Base-by-base conservation (phyloP, 2,888 invertebrate species). In the Agrilus biguttatus region DNA sequence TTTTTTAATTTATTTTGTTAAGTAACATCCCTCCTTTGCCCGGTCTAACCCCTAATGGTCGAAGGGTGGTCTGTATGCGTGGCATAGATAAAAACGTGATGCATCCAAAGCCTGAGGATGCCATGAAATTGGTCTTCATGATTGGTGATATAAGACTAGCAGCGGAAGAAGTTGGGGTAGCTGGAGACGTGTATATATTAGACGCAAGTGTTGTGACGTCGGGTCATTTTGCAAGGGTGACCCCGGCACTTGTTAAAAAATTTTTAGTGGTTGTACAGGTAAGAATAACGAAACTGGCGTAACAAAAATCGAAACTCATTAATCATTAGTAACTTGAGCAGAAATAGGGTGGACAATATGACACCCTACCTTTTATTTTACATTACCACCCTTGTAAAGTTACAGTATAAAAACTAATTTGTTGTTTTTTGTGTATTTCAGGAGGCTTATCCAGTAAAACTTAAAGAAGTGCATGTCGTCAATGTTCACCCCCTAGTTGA, bases 391-490 rank as follows among this genome's bases (percentile, higher is more conserved):
- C 17, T 17, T 2, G 4, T 17, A 17, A 17, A 3, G 17, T 17
- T 4, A 4, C 4, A 2, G 17, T 17, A 4, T 39, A 17, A 36
- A 8, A 14, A 28, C 10, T 33, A 36, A 37, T 38, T 33, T 43
- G 13, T 41, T 28, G 13, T 45, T 37, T 45, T 69, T 67, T 17
- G 17, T 17, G 2, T 17, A 17, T 17, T 17, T 21, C 69, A 83
- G 74, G 88, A 89, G 68, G 88, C 87, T 5, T 89, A 88, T 62
- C 88, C 88, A 5, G 88, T 88, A 0, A 88, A 87, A 62, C 70
- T 88, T 55, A 88, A 88, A 65, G 84, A 86, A 66, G 84, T 88
- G 23, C 88, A 89, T 59, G 81, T 88, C 1, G 77, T 89, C 56
- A 88, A 89, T 60, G 80, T 84, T 4, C 85, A 85, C 2, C 84